These are phyloP conservation scores for Planococcus citri DNA, from an alignment of 1,140 invertebrate genomes.

Conservation along the genomic window DNA sequence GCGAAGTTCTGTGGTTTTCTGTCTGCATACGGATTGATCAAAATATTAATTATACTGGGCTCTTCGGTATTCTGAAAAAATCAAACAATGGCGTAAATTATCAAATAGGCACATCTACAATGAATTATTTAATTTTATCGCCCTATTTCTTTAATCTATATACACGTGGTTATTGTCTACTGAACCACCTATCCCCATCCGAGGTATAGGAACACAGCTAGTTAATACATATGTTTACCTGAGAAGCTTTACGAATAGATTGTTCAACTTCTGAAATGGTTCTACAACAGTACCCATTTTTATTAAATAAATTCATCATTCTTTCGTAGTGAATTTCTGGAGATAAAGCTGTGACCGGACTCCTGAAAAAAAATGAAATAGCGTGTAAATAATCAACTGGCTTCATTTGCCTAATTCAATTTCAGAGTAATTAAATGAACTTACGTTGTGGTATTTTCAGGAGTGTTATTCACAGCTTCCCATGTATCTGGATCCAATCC, in stretches of 20 bases:
- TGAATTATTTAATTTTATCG: neutral
- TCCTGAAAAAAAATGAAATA: slow-evolving; percentile 42
- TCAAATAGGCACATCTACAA: neutral
- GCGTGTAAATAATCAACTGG: too few relatives aligned
- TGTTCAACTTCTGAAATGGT: slow-evolving; percentile 58
- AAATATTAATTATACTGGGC: slow-evolving; percentile 79
- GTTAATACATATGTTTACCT: too few relatives aligned
- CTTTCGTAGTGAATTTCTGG: slow-evolving; percentile 74
- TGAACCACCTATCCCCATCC: too few relatives aligned
- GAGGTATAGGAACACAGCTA: too few relatives aligned
- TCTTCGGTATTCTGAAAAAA: slow-evolving; percentile 44
- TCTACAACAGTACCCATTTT: slow-evolving; percentile 62
- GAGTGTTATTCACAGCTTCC: slow-evolving; percentile 49
- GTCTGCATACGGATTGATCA: slow-evolving; percentile 75
- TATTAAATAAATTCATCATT: slow-evolving; percentile 74
- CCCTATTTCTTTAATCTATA: too few relatives aligned
- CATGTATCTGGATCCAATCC: slow-evolving; percentile 68
- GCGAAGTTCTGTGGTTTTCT: slow-evolving; percentile 80
- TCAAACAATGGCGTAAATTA: slow-evolving; percentile 25
- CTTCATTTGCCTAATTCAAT: too few relatives aligned
- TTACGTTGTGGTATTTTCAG: slow-evolving; percentile 43
- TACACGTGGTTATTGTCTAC: too few relatives aligned
- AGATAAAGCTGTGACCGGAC: slow-evolving; percentile 65
- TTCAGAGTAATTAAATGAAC: slow-evolving; percentile 35
- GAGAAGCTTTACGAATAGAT: slow-evolving; percentile 52